phyloP scores from a whole-genome alignment of 2,797 vertebrate species.

The Phyllotis vaccarum region DNA sequence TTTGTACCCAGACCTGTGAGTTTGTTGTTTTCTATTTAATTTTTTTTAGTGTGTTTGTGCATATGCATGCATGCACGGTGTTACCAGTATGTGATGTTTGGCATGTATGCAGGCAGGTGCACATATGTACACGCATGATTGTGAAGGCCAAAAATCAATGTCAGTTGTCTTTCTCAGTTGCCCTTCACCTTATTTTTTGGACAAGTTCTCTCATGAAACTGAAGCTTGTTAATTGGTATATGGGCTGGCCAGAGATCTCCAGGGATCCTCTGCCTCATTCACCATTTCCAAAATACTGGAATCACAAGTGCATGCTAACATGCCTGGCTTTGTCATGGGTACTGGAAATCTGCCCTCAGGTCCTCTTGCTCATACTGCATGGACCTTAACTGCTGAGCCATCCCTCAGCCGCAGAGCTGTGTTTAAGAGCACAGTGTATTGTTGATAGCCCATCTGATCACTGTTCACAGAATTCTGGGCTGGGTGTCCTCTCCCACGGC shows the following conservation, averaged over 20 bases:
- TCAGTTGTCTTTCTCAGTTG: not conserved
- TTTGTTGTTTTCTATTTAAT: not conserved
- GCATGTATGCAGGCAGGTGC: too few relatives aligned
- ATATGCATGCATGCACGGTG: not conserved
- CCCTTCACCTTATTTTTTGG: not conserved
- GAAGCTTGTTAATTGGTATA: too few relatives aligned
- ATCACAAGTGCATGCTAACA: not conserved
- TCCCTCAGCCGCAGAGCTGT: not conserved
- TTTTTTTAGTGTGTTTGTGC: not conserved
- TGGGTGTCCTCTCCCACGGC: too few relatives aligned
- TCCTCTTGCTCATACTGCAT: not conserved
- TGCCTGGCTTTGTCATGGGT: not conserved
- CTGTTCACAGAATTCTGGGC: not conserved
- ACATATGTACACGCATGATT: not conserved
- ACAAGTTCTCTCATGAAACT: not conserved
- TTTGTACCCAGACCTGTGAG: not conserved
- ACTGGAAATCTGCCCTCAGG: not conserved
- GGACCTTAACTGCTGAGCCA: not conserved
- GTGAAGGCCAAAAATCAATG: not conserved
- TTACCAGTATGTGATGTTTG: not conserved
- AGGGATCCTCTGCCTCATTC: too few relatives aligned
- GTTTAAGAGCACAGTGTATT: not conserved
- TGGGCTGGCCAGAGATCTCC: too few relatives aligned
- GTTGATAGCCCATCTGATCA: not conserved
- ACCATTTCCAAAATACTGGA: not conserved